These are phyloP conservation scores for Drosophila oshimai DNA, from an alignment of 1,140 invertebrate species.

Conservation along the genomic window DNA sequence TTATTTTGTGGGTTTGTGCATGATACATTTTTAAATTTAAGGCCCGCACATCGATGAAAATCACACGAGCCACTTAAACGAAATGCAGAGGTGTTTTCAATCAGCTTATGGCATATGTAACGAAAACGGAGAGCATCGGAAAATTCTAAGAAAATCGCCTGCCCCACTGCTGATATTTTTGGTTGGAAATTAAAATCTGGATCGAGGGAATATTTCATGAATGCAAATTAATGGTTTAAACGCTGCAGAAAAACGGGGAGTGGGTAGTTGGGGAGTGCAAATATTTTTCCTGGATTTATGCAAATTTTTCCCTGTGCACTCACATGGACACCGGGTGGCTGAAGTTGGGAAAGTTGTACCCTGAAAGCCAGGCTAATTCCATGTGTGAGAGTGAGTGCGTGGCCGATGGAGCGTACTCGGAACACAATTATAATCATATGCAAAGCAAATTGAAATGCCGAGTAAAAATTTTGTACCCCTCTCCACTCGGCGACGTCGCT, in stretches of 20 bases:
- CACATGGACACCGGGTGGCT: slow-evolving; percentile 20
- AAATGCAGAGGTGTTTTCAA: neutral
- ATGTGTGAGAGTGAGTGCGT: neutral
- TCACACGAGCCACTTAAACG: neutral
- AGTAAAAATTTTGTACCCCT: slow-evolving; percentile 21
- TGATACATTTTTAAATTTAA: slow-evolving; percentile 10
- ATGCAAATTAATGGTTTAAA: slow-evolving; percentile 52
- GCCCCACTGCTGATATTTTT: slow-evolving; percentile 1
- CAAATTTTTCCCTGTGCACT: slow-evolving; percentile 55
- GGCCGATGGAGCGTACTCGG: slow-evolving; percentile 25
- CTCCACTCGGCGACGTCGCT: neutral
- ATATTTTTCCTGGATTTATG: slow-evolving; percentile 70
- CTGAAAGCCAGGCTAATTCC: slow-evolving; percentile 43
- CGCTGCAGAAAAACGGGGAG: slow-evolving; percentile 10
- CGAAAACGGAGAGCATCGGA: neutral
- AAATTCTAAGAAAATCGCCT: slow-evolving; percentile 10
- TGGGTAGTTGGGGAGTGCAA: slow-evolving; percentile 33
- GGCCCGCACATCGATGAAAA: neutral
- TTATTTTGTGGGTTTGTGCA: slow-evolving; percentile 9
- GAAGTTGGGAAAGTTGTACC: slow-evolving; percentile 31
- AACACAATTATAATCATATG: slow-evolving; percentile 55
- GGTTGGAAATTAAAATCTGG: slow-evolving; percentile 20
- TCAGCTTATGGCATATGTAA: slow-evolving; percentile 17
- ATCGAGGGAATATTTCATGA: slow-evolving; percentile 33
- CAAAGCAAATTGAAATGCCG: slow-evolving; percentile 57